These are phyloP conservation scores for Amniataba percoides DNA, from an alignment of 2,797 vertebrate genomes.

Conservation along the genomic window DNA sequence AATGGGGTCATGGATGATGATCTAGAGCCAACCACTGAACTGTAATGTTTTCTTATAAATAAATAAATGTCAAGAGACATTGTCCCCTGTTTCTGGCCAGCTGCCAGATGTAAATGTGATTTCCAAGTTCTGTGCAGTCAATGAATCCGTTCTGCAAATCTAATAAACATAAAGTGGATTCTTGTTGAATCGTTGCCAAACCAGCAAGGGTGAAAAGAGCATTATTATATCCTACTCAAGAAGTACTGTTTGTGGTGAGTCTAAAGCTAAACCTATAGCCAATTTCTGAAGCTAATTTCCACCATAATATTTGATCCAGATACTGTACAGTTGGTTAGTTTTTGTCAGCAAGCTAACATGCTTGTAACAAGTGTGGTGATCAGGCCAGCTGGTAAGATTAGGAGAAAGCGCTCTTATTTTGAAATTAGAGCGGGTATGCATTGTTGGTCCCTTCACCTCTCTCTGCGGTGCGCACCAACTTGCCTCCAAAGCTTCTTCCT, in stretches of 20 bases:
- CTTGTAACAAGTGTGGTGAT: no score
- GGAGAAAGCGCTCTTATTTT: no score
- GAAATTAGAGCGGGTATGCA: no score
- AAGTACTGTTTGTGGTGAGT: conserved; percentile 4
- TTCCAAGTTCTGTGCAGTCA: conserved; percentile 55
- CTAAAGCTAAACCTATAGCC: no score
- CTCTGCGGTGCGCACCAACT: no score
- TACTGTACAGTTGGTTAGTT: no score
- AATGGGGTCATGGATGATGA: conserved; percentile 56
- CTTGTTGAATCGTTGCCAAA: conserved; percentile 59
- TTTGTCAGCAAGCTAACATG: no score
- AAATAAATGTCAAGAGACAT: conserved; percentile 57
- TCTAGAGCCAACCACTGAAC: conserved; percentile 56
- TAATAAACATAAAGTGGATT: conserved; percentile 61
- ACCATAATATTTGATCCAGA: no score
- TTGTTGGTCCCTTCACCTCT: no score
- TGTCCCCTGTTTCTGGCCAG: conserved; percentile 36
- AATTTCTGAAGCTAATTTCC: no score
- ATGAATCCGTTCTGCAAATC: conserved; percentile 62
- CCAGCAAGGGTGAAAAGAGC: conserved; percentile 27
- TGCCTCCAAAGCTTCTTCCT: no score
- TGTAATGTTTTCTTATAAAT: conserved; percentile 66
- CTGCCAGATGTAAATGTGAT: conserved; percentile 65
- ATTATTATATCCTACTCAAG: not conserved
- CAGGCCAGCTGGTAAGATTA: no score